Evolutionary conservation across 2,113 vertebrate genomes (phyloP).

Genomic region (Pomatostomus ruficeps): DNA sequence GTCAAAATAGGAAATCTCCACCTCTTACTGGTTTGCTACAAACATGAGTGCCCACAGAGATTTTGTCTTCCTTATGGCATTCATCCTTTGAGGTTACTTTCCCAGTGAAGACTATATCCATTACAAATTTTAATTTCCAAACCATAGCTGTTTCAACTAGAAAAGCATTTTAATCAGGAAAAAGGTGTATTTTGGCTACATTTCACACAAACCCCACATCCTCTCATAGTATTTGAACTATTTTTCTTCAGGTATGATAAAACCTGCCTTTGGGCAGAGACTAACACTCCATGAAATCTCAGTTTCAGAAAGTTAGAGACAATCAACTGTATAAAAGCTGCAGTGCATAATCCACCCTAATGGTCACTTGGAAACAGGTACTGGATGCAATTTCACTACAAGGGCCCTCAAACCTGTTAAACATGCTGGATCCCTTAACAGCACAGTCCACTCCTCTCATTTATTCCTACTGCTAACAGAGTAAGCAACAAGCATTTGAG

Average conservation of each 20-base stretch:
- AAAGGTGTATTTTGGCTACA: neutral
- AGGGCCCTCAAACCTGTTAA: neutral
- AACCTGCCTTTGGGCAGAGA: neutral
- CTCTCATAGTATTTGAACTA: neutral
- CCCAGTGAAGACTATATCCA: neutral
- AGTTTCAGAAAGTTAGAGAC: neutral
- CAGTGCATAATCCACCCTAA: neutral
- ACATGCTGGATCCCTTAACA: accelerated
- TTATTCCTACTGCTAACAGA: neutral
- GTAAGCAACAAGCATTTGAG: neutral
- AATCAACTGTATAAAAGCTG: neutral
- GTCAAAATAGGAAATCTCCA: neutral
- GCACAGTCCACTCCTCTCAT: neutral
- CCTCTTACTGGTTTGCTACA: neutral
- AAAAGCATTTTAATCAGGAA: neutral
- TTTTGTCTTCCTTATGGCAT: neutral
- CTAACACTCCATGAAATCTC: neutral
- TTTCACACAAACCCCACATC: neutral
- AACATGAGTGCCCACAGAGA: neutral
- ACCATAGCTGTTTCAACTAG: neutral
- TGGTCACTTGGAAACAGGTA: neutral
- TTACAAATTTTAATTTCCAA: neutral
- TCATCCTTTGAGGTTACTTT: neutral
- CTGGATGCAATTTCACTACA: neutral
- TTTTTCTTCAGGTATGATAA: neutral